These are phyloP conservation scores for Psylliodes chrysocephalus DNA, from an alignment of 2,888 invertebrate species.

Conservation along the genomic window DNA sequence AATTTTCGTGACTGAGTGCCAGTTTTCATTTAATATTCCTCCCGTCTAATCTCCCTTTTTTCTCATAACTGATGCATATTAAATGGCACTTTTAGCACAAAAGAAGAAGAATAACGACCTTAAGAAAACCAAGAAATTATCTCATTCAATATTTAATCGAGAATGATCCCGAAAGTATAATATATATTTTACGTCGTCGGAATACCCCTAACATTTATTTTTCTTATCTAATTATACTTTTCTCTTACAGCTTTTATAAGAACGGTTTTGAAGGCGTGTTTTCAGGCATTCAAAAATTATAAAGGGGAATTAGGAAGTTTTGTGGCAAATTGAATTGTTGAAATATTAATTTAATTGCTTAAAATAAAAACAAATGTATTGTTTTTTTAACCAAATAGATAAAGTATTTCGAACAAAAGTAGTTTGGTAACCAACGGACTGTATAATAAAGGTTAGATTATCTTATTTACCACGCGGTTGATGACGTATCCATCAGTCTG, in stretches of 20 bases:
- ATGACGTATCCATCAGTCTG: too few species aligned
- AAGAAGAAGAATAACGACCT: constrained; percentile 7
- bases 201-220: constrained; percentile 10
- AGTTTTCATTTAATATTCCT: constrained; percentile 2
- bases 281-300: neutral
- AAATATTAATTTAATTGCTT: too few species aligned
- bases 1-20: neutral
- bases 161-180: constrained; percentile 14
- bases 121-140: constrained; percentile 15
- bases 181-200: constrained; percentile 7
- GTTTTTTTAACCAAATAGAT: too few species aligned
- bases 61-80: constrained; percentile 11
- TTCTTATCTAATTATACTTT: constrained; percentile 12
- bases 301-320: neutral
- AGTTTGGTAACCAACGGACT: too few species aligned
- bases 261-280: neutral
- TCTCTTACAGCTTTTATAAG: neutral
- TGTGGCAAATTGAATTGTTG: too few species aligned
- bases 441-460: too few species aligned
- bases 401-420: too few species aligned
- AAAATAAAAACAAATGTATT: too few species aligned
- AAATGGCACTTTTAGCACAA: constrained; percentile 12
- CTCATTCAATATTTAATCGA: constrained; percentile 18
- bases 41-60: neutral
- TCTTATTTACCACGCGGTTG: too few species aligned